phyloP scores from a whole-genome alignment of 2,113 vertebrate species.

The Sprattus sprattus region DNA sequence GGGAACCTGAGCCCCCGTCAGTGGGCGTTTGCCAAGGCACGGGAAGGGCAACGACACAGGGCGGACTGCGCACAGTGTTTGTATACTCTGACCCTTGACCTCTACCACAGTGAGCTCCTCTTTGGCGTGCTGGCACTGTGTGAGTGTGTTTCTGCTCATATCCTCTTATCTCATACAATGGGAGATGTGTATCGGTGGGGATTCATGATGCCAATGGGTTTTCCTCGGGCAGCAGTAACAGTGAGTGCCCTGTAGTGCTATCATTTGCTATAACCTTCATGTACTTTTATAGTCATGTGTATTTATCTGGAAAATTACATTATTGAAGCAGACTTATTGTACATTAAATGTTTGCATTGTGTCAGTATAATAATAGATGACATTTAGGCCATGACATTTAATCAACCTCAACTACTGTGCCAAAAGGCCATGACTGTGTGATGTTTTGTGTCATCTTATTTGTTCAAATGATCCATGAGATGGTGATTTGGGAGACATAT shows the following conservation, averaged over 20 bases:
- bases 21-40: constrained; percentile 32
- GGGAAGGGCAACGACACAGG: background rate
- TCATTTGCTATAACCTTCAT: background rate
- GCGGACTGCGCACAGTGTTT: background rate
- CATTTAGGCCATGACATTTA: background rate
- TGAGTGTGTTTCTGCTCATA: background rate
- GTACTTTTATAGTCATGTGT: background rate
- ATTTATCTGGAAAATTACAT: background rate
- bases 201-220: background rate
- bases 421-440: background rate
- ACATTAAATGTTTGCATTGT: background rate
- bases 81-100: background rate
- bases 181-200: background rate
- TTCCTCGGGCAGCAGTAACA: background rate
- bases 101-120: background rate
- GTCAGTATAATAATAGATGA: background rate
- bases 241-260: background rate
- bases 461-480: background rate
- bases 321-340: background rate
- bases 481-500: background rate
- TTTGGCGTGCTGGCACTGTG: background rate
- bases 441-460: background rate
- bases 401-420: background rate
- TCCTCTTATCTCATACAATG: background rate
- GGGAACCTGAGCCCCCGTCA: constrained; percentile 28